Evolutionary conservation across 1,140 invertebrate genomes (phyloP).

Genomic region (Lethocerus indicus): DNA sequence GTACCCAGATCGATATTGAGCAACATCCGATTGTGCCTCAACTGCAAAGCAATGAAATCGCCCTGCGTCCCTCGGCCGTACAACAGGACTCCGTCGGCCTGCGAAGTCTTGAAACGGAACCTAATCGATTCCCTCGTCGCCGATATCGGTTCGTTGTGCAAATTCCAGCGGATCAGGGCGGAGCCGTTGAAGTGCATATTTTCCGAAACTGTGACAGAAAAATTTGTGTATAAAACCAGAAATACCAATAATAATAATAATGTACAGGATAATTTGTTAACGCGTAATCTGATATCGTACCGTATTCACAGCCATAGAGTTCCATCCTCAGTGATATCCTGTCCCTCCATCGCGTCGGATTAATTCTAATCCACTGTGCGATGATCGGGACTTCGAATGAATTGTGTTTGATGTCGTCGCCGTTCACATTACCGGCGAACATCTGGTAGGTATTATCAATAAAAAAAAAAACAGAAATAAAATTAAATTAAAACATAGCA

Average conservation of each 20-base stretch:
- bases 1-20: conserved; percentile 77
- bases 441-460: conserved; percentile 39
- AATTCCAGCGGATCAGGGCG: conserved; percentile 53
- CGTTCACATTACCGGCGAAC: conserved; percentile 85
- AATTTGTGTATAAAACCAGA: conserved; percentile 1
- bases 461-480: background rate
- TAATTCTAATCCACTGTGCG: conserved; percentile 86
- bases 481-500: background rate
- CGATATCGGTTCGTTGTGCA: conserved; percentile 57
- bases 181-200: conserved; percentile 72
- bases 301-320: conserved; percentile 86
- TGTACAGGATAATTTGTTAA: background rate
- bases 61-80: conserved; percentile 88
- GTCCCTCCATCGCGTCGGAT: conserved; percentile 89
- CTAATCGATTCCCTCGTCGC: conserved; percentile 66
- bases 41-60: conserved; percentile 81
- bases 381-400: conserved; percentile 91
- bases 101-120: conserved; percentile 85
- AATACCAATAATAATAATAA: background rate
- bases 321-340: conserved; percentile 88
- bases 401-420: conserved; percentile 64
- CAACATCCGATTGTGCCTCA: conserved; percentile 76
- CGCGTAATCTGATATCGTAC: conserved; percentile 32
- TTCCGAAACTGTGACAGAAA: conserved; percentile 55
- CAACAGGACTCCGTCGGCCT: conserved; percentile 75